Conservation (phyloP, 92 coral and sea anemone genomes). For the Bergia puertoricense region DNA sequence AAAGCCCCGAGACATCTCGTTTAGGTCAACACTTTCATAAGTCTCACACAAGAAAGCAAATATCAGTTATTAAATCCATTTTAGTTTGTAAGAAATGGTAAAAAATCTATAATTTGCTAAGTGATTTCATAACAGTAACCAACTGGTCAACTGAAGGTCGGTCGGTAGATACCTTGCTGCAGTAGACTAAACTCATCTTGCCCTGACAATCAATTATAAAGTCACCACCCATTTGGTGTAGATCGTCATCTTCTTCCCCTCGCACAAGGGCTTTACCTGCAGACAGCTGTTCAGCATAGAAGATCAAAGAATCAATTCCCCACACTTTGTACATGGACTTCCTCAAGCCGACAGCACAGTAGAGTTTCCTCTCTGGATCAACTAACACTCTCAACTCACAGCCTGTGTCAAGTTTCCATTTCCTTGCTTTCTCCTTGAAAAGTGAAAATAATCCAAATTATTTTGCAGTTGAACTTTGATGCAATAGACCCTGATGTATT, state of each 20-base stretch:
- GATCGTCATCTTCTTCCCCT: slow-evolving; percentile 82
- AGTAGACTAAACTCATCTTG: slow-evolving; percentile 73
- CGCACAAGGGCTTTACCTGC: slow-evolving; percentile 74
- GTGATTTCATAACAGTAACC: slow-evolving; percentile 54
- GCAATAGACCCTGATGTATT: too few relatives aligned
- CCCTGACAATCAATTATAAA: slow-evolving; percentile 80
- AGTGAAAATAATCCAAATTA: neutral
- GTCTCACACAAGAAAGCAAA: neutral
- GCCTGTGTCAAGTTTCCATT: slow-evolving; percentile 79
- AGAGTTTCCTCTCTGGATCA: slow-evolving; percentile 72
- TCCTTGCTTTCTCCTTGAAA: slow-evolving; percentile 76
- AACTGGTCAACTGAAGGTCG: slow-evolving; percentile 84
- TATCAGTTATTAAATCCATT: neutral
- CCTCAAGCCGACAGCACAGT: slow-evolving; percentile 77
- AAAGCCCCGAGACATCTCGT: slow-evolving; percentile 8
- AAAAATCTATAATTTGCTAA: slow-evolving; percentile 1
- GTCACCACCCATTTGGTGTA: slow-evolving; percentile 94
- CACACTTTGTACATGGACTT: slow-evolving; percentile 85
- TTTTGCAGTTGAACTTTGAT: too few relatives aligned
- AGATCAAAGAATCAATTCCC: slow-evolving; percentile 69
- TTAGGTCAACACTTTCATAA: slow-evolving; percentile 19
- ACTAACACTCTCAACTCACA: slow-evolving; percentile 80
- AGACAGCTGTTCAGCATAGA: slow-evolving; percentile 88
- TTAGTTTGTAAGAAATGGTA: neutral
- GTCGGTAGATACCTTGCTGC: slow-evolving; percentile 75